These are phyloP conservation scores for Eidolon helvum DNA, from an alignment of 2,113 vertebrate species.

Conservation along the genomic window DNA sequence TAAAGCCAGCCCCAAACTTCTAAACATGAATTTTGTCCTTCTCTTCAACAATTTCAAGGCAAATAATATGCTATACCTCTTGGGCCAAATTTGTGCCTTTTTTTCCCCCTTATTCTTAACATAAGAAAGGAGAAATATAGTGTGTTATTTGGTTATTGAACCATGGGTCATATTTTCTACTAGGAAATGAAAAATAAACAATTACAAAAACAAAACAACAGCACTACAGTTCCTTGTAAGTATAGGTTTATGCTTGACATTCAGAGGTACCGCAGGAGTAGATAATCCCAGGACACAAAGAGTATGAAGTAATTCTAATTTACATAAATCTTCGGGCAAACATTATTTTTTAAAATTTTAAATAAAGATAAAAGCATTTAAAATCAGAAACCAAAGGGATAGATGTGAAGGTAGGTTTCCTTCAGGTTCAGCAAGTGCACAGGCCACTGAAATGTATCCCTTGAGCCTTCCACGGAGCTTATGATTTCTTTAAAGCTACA, in stretches of 20 bases:
- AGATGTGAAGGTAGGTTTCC: background rate
- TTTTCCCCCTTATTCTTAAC: background rate
- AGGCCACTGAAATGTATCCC: background rate
- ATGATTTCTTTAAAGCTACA: background rate
- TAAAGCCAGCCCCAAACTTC: background rate
- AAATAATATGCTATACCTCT: background rate
- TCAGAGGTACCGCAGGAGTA: background rate
- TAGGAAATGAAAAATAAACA: background rate
- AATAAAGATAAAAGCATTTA: background rate
- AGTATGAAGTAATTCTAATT: background rate
- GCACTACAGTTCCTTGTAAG: background rate
- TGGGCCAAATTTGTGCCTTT: background rate
- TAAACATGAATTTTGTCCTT: background rate
- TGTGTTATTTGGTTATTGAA: background rate
- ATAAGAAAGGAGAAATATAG: background rate
- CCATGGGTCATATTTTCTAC: background rate
- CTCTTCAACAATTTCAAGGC: background rate
- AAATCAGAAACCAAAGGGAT: background rate
- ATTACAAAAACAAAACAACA: background rate
- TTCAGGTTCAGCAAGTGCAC: background rate
- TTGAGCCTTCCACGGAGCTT: background rate
- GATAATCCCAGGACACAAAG: background rate
- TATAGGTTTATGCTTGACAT: background rate
- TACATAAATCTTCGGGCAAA: background rate
- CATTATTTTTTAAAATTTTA: background rate